These are phyloP conservation scores for Upupa epops DNA, from an alignment of 2,113 vertebrate genomes.

Conservation along the genomic window DNA sequence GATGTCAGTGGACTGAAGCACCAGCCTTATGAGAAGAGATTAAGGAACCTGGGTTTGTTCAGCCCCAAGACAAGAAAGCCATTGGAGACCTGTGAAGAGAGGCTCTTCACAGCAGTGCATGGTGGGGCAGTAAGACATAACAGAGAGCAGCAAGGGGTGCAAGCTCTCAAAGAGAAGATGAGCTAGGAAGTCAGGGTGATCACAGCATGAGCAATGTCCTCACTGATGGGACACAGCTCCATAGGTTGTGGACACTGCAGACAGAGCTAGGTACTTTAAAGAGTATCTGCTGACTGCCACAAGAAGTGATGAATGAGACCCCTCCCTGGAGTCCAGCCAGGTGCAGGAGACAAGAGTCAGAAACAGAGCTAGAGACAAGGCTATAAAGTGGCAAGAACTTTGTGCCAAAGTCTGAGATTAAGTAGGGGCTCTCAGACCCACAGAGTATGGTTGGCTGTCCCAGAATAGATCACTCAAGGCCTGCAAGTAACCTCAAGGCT, in stretches of 20 bases:
- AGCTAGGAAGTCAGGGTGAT: background rate
- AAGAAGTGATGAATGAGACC: background rate
- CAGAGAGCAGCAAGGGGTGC: background rate
- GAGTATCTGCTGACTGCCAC: too few species aligned
- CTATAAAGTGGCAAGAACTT: background rate
- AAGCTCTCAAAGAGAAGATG: background rate
- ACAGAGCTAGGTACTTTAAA: background rate
- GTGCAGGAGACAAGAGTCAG: too few species aligned
- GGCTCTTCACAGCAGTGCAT: too few species aligned
- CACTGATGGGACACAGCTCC: background rate
- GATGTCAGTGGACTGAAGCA: background rate
- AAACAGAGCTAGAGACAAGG: background rate
- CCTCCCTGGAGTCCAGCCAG: background rate
- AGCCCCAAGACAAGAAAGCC: background rate
- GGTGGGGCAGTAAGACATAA: background rate
- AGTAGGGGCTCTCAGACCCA: background rate
- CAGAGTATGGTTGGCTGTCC: rapidly evolving
- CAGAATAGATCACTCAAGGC: background rate
- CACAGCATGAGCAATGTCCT: background rate
- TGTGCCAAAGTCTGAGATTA: background rate
- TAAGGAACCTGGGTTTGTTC: background rate
- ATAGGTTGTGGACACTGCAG: background rate
- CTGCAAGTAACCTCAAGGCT: background rate
- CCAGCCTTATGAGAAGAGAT: background rate
- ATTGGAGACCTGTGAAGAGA: too few species aligned